phyloP scores from a whole-genome alignment of 2,888 invertebrate species.

The Athrips mouffetella region DNA sequence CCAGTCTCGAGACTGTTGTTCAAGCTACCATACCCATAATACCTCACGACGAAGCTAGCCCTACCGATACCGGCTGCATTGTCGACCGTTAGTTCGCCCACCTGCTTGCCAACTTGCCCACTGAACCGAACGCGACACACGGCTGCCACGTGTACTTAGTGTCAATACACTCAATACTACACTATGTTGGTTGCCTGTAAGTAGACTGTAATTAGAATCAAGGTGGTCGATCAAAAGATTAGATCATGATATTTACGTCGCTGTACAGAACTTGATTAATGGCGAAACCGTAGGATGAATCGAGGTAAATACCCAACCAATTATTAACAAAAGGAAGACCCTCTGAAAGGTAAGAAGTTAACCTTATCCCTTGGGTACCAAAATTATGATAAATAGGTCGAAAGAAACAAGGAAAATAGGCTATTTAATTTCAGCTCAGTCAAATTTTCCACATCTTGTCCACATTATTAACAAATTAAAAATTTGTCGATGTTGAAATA shows the following conservation, averaged over 20 bases:
- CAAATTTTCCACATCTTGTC: not conserved
- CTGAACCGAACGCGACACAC: conserved; percentile 68
- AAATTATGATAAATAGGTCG: not conserved
- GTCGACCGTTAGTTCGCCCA: conserved; percentile 70
- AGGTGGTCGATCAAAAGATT: conserved; percentile 1
- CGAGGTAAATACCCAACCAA: too few species aligned
- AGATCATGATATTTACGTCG: too few species aligned
- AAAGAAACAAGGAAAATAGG: not conserved
- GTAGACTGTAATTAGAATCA: not conserved
- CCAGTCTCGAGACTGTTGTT: not conserved
- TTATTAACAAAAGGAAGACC: not conserved
- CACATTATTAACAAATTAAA: not conserved
- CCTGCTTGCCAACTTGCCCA: conserved; percentile 63
- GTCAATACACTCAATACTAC: conserved; percentile 9
- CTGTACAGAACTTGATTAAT: too few species aligned
- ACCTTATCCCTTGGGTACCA: not conserved
- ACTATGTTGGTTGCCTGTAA: conserved; percentile 22
- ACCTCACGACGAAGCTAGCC: not conserved
- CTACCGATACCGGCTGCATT: conserved; percentile 18
- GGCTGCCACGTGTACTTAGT: conserved; percentile 26
- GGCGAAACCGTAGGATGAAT: too few species aligned
- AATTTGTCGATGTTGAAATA: too few species aligned
- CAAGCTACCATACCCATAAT: not conserved
- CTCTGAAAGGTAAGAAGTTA: not conserved
- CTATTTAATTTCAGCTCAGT: not conserved